Percentiles rank a stretch among this genome's conserved stretches.
phyloP scores from a whole-genome alignment of 2,797 vertebrate genomes.

The Harpagifer antarcticus region DNA sequence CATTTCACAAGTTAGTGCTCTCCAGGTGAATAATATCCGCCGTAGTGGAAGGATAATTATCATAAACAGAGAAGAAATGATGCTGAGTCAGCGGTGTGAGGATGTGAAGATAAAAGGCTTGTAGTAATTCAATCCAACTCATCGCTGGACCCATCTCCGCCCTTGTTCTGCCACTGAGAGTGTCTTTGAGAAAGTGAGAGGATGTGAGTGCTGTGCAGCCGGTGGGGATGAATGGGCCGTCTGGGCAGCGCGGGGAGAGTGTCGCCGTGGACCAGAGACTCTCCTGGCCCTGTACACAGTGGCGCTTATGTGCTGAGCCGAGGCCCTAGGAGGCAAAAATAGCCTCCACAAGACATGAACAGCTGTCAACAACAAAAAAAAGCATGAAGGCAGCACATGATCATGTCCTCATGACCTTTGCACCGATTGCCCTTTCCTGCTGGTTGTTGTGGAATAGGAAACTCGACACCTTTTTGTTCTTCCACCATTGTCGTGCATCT shows the following conservation, averaged over 20 bases:
- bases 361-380: slow-evolving; percentile 46
- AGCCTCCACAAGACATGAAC: slow-evolving; percentile 66
- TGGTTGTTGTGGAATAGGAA: slow-evolving; percentile 41
- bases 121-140: slow-evolving; percentile 54
- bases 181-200: slow-evolving; percentile 75
- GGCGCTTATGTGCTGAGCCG: slow-evolving; percentile 72
- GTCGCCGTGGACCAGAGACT: slow-evolving; percentile 54
- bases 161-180: slow-evolving; percentile 58
- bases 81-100: slow-evolving; percentile 13
- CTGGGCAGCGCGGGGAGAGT: slow-evolving; percentile 67
- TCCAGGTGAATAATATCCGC: slow-evolving; percentile 2
- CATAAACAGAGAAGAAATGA: slow-evolving; percentile 4
- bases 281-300: slow-evolving; percentile 80
- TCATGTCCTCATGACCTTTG: slow-evolving; percentile 63
- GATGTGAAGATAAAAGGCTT: slow-evolving; percentile 16
- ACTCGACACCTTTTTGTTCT: background rate
- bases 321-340: slow-evolving; percentile 74
- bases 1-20: slow-evolving; percentile 32
- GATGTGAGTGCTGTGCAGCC: slow-evolving; percentile 72
- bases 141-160: slow-evolving; percentile 25
- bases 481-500: background rate
- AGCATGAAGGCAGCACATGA: slow-evolving; percentile 65
- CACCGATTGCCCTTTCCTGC: slow-evolving; percentile 35
- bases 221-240: slow-evolving; percentile 74
- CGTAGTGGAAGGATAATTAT: background rate